These are phyloP conservation scores for Mastigias papua DNA, from an alignment of 30 jellyfish, hydroid and myxozoan genomes.

Conservation along the genomic window DNA sequence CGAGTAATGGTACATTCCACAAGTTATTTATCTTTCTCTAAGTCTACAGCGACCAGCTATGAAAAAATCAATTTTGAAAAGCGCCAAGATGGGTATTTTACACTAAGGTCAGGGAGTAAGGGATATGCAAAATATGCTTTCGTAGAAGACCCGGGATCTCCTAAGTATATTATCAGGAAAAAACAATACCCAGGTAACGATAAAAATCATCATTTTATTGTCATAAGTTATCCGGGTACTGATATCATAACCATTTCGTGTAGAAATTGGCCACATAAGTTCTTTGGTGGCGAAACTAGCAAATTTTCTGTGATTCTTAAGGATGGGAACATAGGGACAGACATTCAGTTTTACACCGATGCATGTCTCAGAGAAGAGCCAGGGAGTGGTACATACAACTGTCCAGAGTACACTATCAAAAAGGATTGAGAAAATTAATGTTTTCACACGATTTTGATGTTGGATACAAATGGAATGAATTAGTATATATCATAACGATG, in stretches of 20 bases:
- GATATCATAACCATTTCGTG: neutral
- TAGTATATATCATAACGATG: no score
- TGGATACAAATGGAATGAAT: no score
- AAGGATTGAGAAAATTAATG: no score
- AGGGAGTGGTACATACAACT: neutral
- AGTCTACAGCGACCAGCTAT: neutral
- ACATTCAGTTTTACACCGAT: constrained; percentile 16
- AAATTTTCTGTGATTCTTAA: constrained; percentile 4
- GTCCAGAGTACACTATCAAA: constrained; percentile 30
- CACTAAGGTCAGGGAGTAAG: neutral
- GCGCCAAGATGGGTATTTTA: constrained; percentile 14
- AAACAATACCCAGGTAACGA: neutral
- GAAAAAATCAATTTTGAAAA: neutral
- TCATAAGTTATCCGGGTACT: constrained; percentile 16
- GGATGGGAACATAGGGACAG: constrained; percentile 10
- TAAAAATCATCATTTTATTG: constrained; percentile 12
- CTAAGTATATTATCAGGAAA: neutral
- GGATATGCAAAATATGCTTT: neutral
- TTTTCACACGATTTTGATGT: no score
- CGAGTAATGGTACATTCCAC: neutral
- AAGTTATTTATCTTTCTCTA: neutral
- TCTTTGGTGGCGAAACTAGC: constrained; percentile 8
- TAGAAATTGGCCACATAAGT: constrained; percentile 15
- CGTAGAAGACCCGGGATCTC: neutral
- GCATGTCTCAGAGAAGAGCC: neutral